phyloP scores from a whole-genome alignment of 2,113 vertebrate species.

The Cyanistes caeruleus region DNA sequence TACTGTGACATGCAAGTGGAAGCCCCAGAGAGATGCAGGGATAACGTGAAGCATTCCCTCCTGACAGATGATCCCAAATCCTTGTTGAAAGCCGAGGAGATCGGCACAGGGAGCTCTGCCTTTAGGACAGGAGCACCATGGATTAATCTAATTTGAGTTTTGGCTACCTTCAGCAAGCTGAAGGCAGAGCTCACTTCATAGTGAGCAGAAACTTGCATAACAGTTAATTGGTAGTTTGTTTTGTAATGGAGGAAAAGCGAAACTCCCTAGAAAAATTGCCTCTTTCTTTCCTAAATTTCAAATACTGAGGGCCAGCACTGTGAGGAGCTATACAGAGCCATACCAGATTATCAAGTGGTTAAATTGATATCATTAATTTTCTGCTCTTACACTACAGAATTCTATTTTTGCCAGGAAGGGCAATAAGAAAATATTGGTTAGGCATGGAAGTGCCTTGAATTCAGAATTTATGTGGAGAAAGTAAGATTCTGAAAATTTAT shows the following conservation, averaged over 20 bases:
- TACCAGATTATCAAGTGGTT: neutral
- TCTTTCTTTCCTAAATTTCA: neutral
- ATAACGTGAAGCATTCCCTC: accelerated
- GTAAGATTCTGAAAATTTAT: neutral
- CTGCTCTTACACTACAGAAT: neutral
- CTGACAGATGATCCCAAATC: neutral
- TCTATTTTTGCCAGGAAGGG: neutral
- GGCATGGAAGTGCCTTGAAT: neutral
- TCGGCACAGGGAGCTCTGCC: neutral
- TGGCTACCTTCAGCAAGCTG: neutral
- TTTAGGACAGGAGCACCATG: neutral
- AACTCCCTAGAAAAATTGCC: neutral
- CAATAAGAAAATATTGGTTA: neutral
- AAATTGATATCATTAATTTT: neutral
- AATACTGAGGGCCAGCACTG: neutral
- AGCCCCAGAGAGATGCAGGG: neutral
- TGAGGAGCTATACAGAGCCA: neutral
- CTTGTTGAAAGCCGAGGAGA: neutral
- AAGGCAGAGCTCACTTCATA: neutral
- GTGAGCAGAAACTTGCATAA: conserved; percentile 35
- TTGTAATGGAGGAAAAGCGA: neutral
- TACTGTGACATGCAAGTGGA: neutral
- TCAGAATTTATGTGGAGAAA: neutral
- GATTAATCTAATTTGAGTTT: neutral
- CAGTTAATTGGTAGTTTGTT: neutral